Evolutionary conservation across 2,113 vertebrate species (phyloP).

Genomic region (Pitta sordida): DNA sequence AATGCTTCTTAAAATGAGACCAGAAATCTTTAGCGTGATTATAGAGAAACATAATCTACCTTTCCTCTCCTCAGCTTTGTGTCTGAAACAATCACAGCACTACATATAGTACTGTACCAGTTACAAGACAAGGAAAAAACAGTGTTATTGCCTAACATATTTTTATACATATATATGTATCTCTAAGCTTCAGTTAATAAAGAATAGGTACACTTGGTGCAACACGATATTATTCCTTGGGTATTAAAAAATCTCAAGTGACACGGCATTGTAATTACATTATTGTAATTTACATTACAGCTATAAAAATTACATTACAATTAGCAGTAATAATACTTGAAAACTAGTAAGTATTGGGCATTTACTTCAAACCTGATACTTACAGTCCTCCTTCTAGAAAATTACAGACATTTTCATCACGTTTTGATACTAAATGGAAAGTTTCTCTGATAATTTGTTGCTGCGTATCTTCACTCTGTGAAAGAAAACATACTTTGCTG

Average conservation of each 20-base stretch:
- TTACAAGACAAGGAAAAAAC: background rate
- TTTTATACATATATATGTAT: background rate
- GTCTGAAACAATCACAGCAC: background rate
- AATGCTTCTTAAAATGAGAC: background rate
- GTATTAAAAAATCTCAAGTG: background rate
- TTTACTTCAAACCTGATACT: constrained; percentile 68
- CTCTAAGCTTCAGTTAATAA: background rate
- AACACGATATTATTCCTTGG: background rate
- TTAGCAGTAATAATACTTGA: background rate
- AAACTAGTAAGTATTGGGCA: background rate
- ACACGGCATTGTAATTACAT: background rate
- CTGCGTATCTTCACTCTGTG: constrained; percentile 95
- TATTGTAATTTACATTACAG: background rate
- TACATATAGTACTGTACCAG: background rate
- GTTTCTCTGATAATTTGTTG: constrained; percentile 99
- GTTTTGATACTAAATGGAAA: constrained; percentile 96
- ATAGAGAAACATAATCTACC: background rate
- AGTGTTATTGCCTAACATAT: background rate
- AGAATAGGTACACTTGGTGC: background rate
- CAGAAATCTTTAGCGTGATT: background rate
- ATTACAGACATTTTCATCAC: constrained; percentile 98
- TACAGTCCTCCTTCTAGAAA: constrained; percentile 95
- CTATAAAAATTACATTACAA: background rate
- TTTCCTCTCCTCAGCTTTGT: background rate
- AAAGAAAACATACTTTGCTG: constrained; percentile 20